Percentiles rank a stretch among this genome's conserved stretches.
phyloP scores from a whole-genome alignment of 2,888 invertebrate species.

The Chymomyza amoena region DNA sequence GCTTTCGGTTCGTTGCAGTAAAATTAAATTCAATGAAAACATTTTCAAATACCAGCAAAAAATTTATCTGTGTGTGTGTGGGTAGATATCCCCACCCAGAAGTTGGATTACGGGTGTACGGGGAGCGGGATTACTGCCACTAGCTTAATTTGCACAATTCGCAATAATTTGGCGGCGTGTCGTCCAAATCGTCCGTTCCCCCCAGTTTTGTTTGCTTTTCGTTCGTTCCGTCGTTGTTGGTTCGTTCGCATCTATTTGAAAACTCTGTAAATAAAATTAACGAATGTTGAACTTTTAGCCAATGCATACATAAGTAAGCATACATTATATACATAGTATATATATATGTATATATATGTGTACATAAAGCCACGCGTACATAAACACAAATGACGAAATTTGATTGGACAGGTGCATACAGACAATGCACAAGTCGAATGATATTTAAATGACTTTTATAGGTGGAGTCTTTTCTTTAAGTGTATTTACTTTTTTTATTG shows the following conservation, averaged over 20 bases:
- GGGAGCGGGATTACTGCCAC: not conserved
- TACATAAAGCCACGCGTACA: not conserved
- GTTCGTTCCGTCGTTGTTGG: slow-evolving; percentile 16
- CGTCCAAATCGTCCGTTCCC: not conserved
- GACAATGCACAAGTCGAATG: not conserved
- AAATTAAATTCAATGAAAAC: slow-evolving; percentile 14
- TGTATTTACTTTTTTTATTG: too few species aligned
- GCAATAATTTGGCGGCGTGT: slow-evolving; percentile 13
- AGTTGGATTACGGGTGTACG: too few species aligned
- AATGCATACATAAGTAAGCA: slow-evolving; percentile 15
- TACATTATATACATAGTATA: too few species aligned
- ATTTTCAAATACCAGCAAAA: slow-evolving; percentile 27
- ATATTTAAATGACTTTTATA: not conserved
- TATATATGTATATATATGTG: too few species aligned
- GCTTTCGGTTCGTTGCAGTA: slow-evolving; percentile 12
- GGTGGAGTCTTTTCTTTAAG: not conserved
- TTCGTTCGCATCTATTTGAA: slow-evolving; percentile 50
- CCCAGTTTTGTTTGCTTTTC: slow-evolving; percentile 16
- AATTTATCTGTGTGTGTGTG: slow-evolving; percentile 5
- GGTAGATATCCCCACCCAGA: not conserved
- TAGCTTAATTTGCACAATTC: slow-evolving; percentile 20
- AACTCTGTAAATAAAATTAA: slow-evolving; percentile 69
- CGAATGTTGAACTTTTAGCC: slow-evolving; percentile 46
- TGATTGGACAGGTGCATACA: not conserved
- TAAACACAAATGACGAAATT: not conserved